Conservation (phyloP, 2,888 invertebrate species). For the Leptinotarsa juncta region DNA sequence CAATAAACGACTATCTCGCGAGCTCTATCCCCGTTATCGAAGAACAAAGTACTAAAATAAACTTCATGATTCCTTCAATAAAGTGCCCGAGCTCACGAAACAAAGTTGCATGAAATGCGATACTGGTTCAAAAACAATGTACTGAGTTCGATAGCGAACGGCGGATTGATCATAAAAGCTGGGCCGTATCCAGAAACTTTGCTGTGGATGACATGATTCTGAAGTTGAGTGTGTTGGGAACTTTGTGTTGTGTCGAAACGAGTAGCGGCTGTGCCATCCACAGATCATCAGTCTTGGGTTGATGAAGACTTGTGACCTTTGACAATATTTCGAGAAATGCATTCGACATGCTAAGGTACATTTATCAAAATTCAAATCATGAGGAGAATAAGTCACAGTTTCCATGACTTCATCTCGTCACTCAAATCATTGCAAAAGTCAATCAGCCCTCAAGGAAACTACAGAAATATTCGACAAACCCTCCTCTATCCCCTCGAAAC, state of each 20-base stretch:
- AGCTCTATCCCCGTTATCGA: constrained; percentile 10
- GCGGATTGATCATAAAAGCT: neutral
- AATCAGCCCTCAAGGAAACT: too few species aligned
- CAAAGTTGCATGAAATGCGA: constrained; percentile 18
- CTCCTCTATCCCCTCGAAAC: too few species aligned
- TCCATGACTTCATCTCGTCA: too few species aligned
- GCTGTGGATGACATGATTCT: constrained; percentile 7
- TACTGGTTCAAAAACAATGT: constrained; percentile 9
- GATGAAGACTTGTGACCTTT: neutral
- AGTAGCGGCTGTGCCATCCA: neutral
- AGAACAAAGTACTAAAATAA: constrained; percentile 11
- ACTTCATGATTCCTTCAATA: constrained; percentile 16
- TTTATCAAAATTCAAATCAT: too few species aligned
- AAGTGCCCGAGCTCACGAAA: constrained; percentile 7
- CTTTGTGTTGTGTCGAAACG: neutral
- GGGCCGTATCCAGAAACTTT: constrained; percentile 5
- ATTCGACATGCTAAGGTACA: too few species aligned
- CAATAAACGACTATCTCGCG: constrained; percentile 14
- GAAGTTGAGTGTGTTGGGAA: neutral
- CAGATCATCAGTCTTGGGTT: neutral
- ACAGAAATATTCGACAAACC: too few species aligned
- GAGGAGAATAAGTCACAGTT: too few species aligned
- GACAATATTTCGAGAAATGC: too few species aligned
- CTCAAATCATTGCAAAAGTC: too few species aligned
- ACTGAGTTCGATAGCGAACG: constrained; percentile 9